A percentile compares a stretch with the other conserved stretches of the same genome.
Conservation (phyloP, 2,797 vertebrate species). For the Halcyon badia region DNA sequence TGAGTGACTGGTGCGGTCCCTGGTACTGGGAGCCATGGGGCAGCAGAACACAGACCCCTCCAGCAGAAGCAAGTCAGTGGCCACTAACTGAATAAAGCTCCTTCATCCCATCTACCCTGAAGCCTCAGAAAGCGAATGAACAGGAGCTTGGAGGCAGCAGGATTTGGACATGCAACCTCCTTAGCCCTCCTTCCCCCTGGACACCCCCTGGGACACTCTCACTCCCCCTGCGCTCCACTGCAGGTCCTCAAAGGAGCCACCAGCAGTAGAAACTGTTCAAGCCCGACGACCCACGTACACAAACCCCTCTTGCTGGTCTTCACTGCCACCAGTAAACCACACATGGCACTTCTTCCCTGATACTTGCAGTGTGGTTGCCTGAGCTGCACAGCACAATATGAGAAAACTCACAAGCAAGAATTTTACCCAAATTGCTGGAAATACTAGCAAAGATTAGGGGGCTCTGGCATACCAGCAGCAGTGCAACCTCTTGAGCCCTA, state of each 20-base stretch:
- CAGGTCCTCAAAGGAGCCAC: neutral
- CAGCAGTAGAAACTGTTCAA: neutral
- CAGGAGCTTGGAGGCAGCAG: neutral
- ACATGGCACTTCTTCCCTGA: neutral
- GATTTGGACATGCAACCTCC: neutral
- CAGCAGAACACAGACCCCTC: neutral
- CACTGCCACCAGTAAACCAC: neutral
- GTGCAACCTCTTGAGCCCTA: neutral
- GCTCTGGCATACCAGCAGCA: neutral
- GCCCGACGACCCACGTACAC: neutral
- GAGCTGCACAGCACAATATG: neutral
- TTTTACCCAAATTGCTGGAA: neutral
- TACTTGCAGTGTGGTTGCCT: neutral
- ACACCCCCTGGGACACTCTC: neutral
- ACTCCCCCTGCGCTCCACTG: neutral
- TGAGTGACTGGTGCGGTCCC: neutral
- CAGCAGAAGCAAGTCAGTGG: neutral
- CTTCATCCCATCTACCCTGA: neutral
- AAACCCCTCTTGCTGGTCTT: neutral
- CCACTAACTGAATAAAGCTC: neutral
- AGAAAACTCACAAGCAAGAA: neutral
- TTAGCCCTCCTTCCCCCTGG: neutral
- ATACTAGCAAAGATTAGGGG: neutral
- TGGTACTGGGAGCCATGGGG: neutral
- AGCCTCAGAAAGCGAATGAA: neutral